A percentile compares a stretch with the other conserved stretches of the same genome.
Evolutionary conservation across 2,888 invertebrate species (phyloP).

Genomic region (Furcula furcula): DNA sequence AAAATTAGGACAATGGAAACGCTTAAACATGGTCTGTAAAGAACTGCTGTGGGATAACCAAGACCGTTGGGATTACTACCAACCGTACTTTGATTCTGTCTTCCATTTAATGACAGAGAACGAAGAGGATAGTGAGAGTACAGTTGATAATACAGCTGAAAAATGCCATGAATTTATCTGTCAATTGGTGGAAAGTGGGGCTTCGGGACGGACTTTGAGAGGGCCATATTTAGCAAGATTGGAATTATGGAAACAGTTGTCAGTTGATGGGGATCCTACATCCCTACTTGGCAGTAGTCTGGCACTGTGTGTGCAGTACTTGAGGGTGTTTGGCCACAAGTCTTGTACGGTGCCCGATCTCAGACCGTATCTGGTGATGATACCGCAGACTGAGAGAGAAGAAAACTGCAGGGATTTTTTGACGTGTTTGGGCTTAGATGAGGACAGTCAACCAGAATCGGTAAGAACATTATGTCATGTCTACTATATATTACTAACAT

Average conservation of each 20-base stretch:
- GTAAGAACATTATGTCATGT: no score
- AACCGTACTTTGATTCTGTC: constrained; percentile 87
- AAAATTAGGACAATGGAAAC: constrained; percentile 87
- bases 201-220: constrained; percentile 79
- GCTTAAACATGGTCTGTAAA: constrained; percentile 88
- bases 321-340: constrained; percentile 91
- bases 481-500: no score
- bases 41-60: constrained; percentile 87
- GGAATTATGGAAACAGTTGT: constrained; percentile 86
- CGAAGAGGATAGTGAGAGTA: constrained; percentile 40
- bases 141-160: constrained; percentile 65
- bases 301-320: constrained; percentile 89
- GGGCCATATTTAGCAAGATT: constrained; percentile 93
- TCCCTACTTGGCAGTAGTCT: constrained; percentile 83
- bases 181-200: constrained; percentile 75
- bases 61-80: constrained; percentile 88
- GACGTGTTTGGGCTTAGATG: constrained; percentile 84
- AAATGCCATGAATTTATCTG: constrained; percentile 72
- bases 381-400: constrained; percentile 84
- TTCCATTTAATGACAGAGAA: constrained; percentile 81
- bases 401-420: constrained; percentile 82
- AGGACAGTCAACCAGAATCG: constrained; percentile 83
- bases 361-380: constrained; percentile 86
- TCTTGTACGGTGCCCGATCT: constrained; percentile 93
- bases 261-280: constrained; percentile 76